Evolutionary conservation across 2,888 invertebrate genomes (phyloP).

Genomic region (Hypomecis punctinalis): DNA sequence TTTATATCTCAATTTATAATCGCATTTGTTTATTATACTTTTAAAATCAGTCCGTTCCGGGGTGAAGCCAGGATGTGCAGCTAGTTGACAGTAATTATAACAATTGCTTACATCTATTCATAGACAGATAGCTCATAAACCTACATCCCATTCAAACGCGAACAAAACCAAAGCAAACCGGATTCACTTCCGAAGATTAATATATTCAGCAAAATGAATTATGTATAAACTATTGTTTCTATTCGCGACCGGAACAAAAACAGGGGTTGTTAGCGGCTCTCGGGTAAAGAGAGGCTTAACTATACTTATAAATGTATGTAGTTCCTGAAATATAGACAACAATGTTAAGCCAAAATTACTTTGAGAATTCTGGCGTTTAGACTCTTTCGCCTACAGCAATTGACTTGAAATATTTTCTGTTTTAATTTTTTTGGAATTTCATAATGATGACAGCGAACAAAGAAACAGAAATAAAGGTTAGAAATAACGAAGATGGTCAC

Average conservation of each 20-base stretch:
- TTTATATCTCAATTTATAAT: too few species aligned
- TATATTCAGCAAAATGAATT: conserved; percentile 55
- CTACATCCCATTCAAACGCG: conserved; percentile 34
- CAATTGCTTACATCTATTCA: conserved; percentile 9
- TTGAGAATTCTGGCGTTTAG: too few species aligned
- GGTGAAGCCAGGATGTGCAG: too few species aligned
- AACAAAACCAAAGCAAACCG: conserved; percentile 40
- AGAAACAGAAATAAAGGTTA: too few species aligned
- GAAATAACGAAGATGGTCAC: too few species aligned
- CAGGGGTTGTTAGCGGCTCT: conserved; percentile 45
- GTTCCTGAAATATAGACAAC: not conserved
- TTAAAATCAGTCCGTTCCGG: too few species aligned
- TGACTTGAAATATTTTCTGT: too few species aligned
- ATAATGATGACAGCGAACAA: too few species aligned
- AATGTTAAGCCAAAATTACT: not conserved
- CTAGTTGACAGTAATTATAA: not conserved
- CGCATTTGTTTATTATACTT: too few species aligned
- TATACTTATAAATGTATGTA: conserved; percentile 1
- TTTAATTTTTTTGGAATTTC: too few species aligned
- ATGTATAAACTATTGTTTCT: conserved; percentile 56
- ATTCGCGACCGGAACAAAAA: conserved; percentile 51
- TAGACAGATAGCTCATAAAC: conserved; percentile 29
- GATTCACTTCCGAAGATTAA: conserved; percentile 48
- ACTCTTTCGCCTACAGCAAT: too few species aligned
- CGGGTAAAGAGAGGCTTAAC: conserved; percentile 28